Evolutionary conservation across 2,113 vertebrate species (phyloP), one percentile per base, ranked within the genome.

Genomic region (Megaceryle maxima): DNA sequence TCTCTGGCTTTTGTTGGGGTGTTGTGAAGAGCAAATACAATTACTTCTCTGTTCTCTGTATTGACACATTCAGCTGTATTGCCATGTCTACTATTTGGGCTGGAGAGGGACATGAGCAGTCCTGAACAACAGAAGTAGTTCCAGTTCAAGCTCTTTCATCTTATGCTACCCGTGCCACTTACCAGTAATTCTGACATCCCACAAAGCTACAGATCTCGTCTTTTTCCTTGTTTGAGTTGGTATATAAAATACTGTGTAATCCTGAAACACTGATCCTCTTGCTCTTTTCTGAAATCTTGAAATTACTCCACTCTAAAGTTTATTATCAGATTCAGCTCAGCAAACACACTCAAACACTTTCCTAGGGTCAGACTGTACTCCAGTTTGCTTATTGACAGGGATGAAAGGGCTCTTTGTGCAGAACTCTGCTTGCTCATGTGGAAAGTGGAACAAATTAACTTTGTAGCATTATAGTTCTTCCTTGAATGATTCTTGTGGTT

Each of bases 321-420:
- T 81, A 76, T 80, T 59, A 83, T 83, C 68, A 63, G 70, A 53
- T 80, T 83, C 63, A 92, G 29, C 51, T 78, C 51, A 19, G 86
- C 51, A 83, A 92, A 83, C 60, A 75, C 12, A 29, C 43, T 63
- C 53, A 46, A 41, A n/a, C n/a, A 24, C 20, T 96, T 90, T 86
- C 51, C 56, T 88, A 28, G 39, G 83, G 64, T 95, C 85, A 88
- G 68, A 24, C 56, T 85, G 79, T 63, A n/a, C 82, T 76, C 59
- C 26, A 67, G 31, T 19, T 90, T 74, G 59, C 7, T 10, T 68
- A 41, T 46, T 87, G 44, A 41, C 5, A 11, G 33, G n/a, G n/a
- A 87, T 90, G 79, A 95, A 96, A 90, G 33, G 46, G 50, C 43
- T 74, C 64, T 91, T 93, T 93, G 85, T 88, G 76, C 33, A 83